phyloP scores from a whole-genome alignment of 2,113 vertebrate species.

The Corapipo altera region DNA sequence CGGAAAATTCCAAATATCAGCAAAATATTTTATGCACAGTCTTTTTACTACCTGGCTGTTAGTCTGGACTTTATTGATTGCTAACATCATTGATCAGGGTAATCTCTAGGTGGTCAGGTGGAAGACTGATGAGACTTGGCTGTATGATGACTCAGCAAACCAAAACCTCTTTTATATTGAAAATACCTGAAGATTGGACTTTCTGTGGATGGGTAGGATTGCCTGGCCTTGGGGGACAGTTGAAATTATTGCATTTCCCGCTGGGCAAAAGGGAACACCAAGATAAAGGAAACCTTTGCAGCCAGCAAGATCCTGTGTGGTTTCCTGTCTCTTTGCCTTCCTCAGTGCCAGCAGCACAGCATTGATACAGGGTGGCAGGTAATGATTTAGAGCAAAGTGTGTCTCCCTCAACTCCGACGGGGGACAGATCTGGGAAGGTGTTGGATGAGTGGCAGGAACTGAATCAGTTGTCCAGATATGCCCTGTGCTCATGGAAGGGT shows the following conservation, averaged over 20 bases:
- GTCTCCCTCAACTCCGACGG: fast-evolving
- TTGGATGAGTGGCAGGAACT: not conserved
- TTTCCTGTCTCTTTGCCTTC: not conserved
- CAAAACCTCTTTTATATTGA: not conserved
- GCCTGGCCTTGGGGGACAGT: not conserved
- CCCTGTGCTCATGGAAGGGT: fast-evolving
- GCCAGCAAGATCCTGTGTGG: not conserved
- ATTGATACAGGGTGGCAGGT: fast-evolving
- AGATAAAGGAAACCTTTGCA: not conserved
- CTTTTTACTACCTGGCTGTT: not conserved
- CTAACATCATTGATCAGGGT: not conserved
- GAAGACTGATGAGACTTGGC: not conserved
- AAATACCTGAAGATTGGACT: not conserved
- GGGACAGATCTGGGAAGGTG: not conserved
- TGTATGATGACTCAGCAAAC: not conserved
- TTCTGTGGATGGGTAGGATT: not conserved
- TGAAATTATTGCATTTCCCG: not conserved
- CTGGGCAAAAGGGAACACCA: not conserved
- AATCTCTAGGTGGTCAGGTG: not conserved
- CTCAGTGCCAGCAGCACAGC: not conserved
- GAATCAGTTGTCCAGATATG: fast-evolving
- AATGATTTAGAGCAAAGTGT: not conserved
- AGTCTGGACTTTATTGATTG: not conserved
- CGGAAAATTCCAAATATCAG: not conserved
- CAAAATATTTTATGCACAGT: not conserved